Evolutionary conservation across 2,888 invertebrate species (phyloP), one percentile per base, ranked within the genome.

Genomic region (Aphrophora alni): DNA sequence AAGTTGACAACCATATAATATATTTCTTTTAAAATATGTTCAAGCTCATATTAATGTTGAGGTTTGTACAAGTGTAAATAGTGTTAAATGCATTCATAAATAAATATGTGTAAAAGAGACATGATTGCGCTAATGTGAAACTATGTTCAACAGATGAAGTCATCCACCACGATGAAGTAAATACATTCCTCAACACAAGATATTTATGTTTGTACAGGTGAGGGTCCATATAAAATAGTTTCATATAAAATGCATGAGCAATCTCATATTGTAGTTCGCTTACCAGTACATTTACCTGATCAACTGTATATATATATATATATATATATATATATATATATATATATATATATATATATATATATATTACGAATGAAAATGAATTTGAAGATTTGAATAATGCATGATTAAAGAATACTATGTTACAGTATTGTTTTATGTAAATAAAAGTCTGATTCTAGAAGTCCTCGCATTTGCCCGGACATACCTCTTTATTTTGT

Each of bases 151-250:
- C 33, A 33, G 33, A 33, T 33, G 5, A 33, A 25, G 38, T 17
- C 24, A 38, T 77, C 24, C 21, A 71, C 38, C 77, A 77, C 26
- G 33, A 77, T 38, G 77, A 70, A 38, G 71, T 77, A 10, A 77
- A 28, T 17, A 69, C 38, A 77, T 77, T 28, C 26, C 68, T 77
- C 21, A 77, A 77, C 33, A 77, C 81, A 28, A 72, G 87, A 70
- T 88, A 87, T n/a, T n/a, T n/a, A n/a, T 84, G 85, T 88, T 5
- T 85, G 85, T 75, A 84, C 85, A n/a, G 86, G 84, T 78, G 87
- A 88, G 84, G 87, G 87, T 5, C 82, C 83, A n/a, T 88, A 87
- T 87, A 78, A 86, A 38, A 83, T 88, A 26, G 85, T 86, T 76
- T 83, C 84, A 84, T 87, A 81, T 27, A 33, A 75, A 26, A 80